These are phyloP conservation scores for Enteromius afrohamiltoni DNA, from an alignment of 2,797 vertebrate genomes.

Conservation along the genomic window DNA sequence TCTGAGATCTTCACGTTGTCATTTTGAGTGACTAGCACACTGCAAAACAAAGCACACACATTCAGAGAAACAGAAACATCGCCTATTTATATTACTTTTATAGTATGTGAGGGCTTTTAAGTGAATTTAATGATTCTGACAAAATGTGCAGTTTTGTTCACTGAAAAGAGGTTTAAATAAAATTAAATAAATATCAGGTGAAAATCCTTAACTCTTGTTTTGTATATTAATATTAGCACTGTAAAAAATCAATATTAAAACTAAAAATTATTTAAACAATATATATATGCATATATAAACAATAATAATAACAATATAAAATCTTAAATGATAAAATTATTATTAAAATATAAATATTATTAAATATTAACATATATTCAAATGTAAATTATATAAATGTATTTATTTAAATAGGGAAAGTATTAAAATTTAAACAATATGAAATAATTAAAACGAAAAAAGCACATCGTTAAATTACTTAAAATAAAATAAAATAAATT, in stretches of 20 bases:
- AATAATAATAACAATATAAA: too few relatives aligned
- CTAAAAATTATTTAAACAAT: neutral
- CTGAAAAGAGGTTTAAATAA: neutral
- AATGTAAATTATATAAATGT: too few relatives aligned
- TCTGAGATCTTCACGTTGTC: slow-evolving; percentile 98
- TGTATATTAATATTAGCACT: too few relatives aligned
- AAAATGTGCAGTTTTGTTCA: neutral
- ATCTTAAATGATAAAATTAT: too few relatives aligned
- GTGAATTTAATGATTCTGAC: neutral
- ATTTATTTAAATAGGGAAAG: too few relatives aligned
- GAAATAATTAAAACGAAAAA: neutral
- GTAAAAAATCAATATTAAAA: neutral
- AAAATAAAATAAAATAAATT: neutral
- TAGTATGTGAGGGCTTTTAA: neutral
- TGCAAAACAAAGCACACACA: slow-evolving; percentile 61
- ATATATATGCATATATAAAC: too few relatives aligned
- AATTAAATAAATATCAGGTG: neutral
- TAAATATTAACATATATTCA: neutral
- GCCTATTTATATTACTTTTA: neutral
- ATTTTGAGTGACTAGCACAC: slow-evolving; percentile 95
- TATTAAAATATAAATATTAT: neutral
- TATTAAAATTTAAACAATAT: neutral
- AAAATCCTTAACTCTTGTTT: neutral
- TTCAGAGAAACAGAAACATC: neutral
- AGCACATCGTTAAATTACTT: neutral